Conservation (phyloP, 2,113 vertebrate species). For the Proteles cristata region DNA sequence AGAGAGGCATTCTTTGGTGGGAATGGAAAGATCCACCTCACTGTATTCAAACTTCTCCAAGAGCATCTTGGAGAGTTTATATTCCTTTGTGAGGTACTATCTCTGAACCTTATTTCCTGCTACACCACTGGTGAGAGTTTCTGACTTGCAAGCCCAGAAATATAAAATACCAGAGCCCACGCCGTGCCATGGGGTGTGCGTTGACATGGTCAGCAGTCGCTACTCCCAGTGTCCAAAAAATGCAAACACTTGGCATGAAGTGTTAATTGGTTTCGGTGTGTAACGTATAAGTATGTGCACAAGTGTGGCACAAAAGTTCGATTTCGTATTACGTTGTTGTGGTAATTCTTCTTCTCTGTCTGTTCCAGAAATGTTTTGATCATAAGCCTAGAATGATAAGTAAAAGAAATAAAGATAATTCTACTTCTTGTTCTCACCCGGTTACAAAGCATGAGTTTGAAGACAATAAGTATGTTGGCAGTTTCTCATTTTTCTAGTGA, state of each 20-base stretch:
- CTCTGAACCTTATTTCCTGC: neutral
- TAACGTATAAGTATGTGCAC: neutral
- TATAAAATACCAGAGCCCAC: neutral
- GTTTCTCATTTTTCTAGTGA: conserved; percentile 69
- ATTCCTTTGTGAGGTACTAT: conserved; percentile 96
- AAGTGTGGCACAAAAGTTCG: conserved; percentile 12
- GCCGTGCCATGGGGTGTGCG: neutral
- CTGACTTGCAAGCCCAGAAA: neutral
- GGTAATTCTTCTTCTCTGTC: conserved; percentile 74
- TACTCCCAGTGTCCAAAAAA: neutral
- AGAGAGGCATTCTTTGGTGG: conserved; percentile 94
- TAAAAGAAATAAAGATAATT: conserved; percentile 96
- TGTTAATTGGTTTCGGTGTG: neutral
- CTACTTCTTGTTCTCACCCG: conserved; percentile 94
- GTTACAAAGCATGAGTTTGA: conserved; percentile 96
- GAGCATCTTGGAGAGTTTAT: conserved; percentile 97
- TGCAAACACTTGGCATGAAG: neutral
- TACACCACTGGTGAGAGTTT: conserved; percentile 8
- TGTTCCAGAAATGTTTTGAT: conserved; percentile 97
- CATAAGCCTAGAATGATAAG: conserved; percentile 99
- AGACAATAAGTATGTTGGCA: conserved; percentile 93
- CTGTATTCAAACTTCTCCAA: conserved; percentile 93
- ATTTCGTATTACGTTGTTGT: conserved; percentile 34
- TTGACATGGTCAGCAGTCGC: neutral
- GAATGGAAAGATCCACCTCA: conserved; percentile 89